These are phyloP conservation scores for Misgurnus mizolepis DNA, from an alignment of 2,113 vertebrate genomes.

Conservation along the genomic window DNA sequence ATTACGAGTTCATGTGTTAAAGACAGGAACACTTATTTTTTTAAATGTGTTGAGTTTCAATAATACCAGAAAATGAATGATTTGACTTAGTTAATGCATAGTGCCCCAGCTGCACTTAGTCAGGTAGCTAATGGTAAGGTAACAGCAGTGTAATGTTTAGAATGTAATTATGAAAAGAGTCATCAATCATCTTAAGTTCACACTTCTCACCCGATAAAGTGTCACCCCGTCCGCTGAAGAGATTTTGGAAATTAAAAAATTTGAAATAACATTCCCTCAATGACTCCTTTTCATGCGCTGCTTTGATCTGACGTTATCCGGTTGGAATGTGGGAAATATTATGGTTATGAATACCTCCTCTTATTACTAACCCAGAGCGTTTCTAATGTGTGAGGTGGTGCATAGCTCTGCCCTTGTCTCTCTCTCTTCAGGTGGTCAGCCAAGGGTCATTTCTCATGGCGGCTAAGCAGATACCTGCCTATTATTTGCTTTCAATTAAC, in stretches of 20 bases:
- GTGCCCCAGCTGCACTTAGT: constrained; percentile 10
- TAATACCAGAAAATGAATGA: not conserved
- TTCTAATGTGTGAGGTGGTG: constrained; percentile 48
- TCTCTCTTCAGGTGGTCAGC: constrained; percentile 61
- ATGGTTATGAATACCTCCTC: constrained; percentile 60
- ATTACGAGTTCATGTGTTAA: not conserved
- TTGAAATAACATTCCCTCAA: constrained; percentile 49
- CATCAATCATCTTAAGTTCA: constrained; percentile 43
- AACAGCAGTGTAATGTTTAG: constrained; percentile 37
- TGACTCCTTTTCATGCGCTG: constrained; percentile 50
- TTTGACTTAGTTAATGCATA: not conserved
- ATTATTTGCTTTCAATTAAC: constrained; percentile 62
- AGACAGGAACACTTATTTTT: not conserved
- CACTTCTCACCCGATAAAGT: constrained; percentile 24
- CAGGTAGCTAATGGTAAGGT: constrained; percentile 7
- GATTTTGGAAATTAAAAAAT: constrained; percentile 6
- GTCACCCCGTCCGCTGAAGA: constrained; percentile 8
- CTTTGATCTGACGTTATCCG: constrained; percentile 53
- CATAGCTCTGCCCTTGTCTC: constrained; percentile 69
- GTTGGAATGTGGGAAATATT: constrained; percentile 62
- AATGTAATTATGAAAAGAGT: constrained; percentile 41
- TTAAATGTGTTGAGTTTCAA: not conserved
- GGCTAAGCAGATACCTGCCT: constrained; percentile 57
- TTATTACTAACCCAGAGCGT: constrained; percentile 52
- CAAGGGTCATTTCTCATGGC: constrained; percentile 64